Evolutionary conservation across 2,888 invertebrate species (phyloP).

Genomic region (Drosophila demipolita): DNA sequence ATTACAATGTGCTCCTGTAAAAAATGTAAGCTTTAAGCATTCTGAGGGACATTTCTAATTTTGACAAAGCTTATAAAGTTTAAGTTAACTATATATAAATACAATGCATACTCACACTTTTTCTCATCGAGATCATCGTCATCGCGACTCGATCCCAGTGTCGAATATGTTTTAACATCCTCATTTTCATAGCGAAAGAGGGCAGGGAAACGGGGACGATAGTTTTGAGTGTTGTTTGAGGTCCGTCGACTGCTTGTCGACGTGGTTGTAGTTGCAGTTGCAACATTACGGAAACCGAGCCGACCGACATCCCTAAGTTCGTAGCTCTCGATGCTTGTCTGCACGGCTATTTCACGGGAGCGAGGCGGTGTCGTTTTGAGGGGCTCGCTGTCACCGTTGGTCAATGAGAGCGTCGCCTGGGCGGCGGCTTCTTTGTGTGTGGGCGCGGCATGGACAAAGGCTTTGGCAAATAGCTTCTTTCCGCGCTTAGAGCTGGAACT

Average conservation of each 20-base stretch:
- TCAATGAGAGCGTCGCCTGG: slow-evolving; percentile 58
- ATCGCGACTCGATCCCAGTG: slow-evolving; percentile 82
- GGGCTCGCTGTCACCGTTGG: slow-evolving; percentile 55
- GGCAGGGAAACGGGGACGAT: slow-evolving; percentile 55
- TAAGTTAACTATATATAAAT: not conserved
- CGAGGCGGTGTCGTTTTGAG: slow-evolving; percentile 38
- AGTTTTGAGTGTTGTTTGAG: slow-evolving; percentile 49
- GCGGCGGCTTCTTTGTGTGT: slow-evolving; percentile 60
- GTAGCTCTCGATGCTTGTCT: slow-evolving; percentile 82
- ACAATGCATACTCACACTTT: slow-evolving; percentile 68
- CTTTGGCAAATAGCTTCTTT: slow-evolving; percentile 49
- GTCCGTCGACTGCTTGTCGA: slow-evolving; percentile 73
- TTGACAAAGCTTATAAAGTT: not conserved
- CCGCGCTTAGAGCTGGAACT: slow-evolving; percentile 4
- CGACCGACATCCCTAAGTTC: slow-evolving; percentile 76
- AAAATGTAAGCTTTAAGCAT: not conserved
- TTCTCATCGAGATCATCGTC: slow-evolving; percentile 79
- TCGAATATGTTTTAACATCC: slow-evolving; percentile 82
- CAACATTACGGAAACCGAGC: slow-evolving; percentile 70
- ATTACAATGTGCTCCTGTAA: no score
- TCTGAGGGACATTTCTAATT: not conserved
- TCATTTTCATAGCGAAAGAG: slow-evolving; percentile 80
- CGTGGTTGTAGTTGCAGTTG: slow-evolving; percentile 69
- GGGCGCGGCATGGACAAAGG: slow-evolving; percentile 58
- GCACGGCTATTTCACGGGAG: slow-evolving; percentile 82